Conservation (phyloP, 2,888 invertebrate genomes). For the Nephrotoma appendiculata region DNA sequence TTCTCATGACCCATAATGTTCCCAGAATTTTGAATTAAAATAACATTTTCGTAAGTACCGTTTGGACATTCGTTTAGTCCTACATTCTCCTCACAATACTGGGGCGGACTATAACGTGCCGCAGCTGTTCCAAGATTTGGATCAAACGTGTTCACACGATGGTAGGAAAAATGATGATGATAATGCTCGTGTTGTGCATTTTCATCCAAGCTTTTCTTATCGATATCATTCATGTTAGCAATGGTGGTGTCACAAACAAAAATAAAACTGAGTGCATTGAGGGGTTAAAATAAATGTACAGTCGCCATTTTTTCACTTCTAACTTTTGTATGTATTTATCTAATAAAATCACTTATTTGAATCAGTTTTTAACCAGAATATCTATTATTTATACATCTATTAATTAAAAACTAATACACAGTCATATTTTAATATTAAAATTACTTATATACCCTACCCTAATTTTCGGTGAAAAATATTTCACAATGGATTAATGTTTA, state of each 20-base stretch:
- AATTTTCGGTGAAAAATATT: not conserved
- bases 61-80: not conserved
- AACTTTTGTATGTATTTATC: not conserved
- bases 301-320: not conserved
- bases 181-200: not conserved
- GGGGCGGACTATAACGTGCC: slow-evolving; percentile 2
- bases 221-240: not conserved
- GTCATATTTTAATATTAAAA: not conserved
- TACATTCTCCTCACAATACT: not conserved
- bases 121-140: slow-evolving; percentile 7
- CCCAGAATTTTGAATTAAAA: slow-evolving; percentile 1
- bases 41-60: slow-evolving; percentile 5
- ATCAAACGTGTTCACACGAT: slow-evolving; percentile 7
- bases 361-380: not conserved
- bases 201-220: not conserved
- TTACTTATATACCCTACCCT: not conserved
- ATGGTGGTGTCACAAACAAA: not conserved
- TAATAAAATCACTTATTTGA: not conserved
- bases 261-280: not conserved
- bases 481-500: not conserved
- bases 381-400: not conserved
- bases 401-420: not conserved
- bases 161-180: slow-evolving; percentile 6
- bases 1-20: slow-evolving; percentile 1
- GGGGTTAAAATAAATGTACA: not conserved